phyloP scores from a whole-genome alignment of 2,888 invertebrate genomes.

The Conomelus anceps region DNA sequence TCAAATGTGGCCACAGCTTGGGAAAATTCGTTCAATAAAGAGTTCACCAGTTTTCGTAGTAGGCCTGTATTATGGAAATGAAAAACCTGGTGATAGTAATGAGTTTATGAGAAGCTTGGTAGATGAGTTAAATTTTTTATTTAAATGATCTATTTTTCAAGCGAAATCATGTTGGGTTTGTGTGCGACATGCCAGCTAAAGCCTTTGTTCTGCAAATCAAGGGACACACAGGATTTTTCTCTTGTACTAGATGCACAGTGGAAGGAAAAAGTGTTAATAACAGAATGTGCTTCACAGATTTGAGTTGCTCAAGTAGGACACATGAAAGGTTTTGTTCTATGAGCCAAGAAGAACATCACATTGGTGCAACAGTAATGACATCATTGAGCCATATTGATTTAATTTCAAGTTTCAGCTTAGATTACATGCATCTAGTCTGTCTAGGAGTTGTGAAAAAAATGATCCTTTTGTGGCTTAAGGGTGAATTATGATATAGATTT shows the following conservation, averaged over 20 bases:
- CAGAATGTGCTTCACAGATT: constrained; percentile 25
- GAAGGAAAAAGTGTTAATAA: constrained; percentile 22
- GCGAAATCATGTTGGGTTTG: background rate
- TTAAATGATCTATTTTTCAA: background rate
- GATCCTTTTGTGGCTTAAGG: constrained; percentile 34
- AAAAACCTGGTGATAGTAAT: constrained; percentile 13
- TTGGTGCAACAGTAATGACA: constrained; percentile 29
- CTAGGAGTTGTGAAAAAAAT: constrained; percentile 37
- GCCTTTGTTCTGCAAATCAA: constrained; percentile 22
- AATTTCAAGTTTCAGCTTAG: constrained; percentile 32
- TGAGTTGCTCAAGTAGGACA: constrained; percentile 21
- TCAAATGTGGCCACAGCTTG: background rate
- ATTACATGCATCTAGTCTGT: constrained; percentile 37
- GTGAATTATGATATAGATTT: constrained; percentile 20
- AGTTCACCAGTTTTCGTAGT: constrained; percentile 5
- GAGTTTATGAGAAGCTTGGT: constrained; percentile 16
- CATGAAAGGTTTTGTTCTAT: constrained; percentile 26
- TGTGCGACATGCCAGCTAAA: constrained; percentile 23
- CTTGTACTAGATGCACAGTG: constrained; percentile 30
- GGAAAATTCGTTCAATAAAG: constrained; percentile 15
- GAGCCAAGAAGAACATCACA: constrained; percentile 32
- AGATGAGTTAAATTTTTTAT: background rate
- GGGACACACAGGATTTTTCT: constrained; percentile 15
- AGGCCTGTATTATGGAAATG: constrained; percentile 19
- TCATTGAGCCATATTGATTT: constrained; percentile 35